Evolutionary conservation across 1,140 invertebrate species (phyloP).

Genomic region (Zaprionus gabonicus): DNA sequence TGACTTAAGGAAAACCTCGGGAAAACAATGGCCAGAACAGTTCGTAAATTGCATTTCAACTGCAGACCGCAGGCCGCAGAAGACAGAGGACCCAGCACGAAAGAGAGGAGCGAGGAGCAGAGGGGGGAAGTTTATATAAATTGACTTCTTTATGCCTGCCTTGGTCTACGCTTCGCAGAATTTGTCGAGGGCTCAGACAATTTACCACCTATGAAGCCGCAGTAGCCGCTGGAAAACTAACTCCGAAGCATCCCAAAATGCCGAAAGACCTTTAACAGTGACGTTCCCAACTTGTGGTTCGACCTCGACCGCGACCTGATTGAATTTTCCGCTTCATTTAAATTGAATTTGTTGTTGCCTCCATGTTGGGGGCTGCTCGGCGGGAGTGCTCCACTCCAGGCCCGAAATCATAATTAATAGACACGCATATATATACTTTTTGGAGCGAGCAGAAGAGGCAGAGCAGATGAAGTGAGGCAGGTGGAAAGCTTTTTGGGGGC

Average conservation of each 20-base stretch:
- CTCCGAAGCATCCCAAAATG: background rate
- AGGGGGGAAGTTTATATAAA: constrained; percentile 79
- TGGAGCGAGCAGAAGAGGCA: constrained; percentile 1
- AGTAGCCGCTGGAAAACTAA: constrained; percentile 58
- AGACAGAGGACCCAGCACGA: background rate
- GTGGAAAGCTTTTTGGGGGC: constrained; percentile 58
- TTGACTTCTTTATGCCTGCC: constrained; percentile 76
- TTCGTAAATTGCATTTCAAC: constrained; percentile 74
- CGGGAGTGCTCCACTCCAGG: constrained; percentile 21
- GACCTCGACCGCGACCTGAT: constrained; percentile 66
- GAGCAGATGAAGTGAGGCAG: constrained; percentile 14
- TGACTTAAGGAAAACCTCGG: constrained; percentile 39
- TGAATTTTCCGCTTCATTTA: constrained; percentile 83
- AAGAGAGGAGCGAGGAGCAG: background rate
- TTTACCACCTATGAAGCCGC: constrained; percentile 79
- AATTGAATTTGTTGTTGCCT: constrained; percentile 76
- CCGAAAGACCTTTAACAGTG: constrained; percentile 1
- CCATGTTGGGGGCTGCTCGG: background rate
- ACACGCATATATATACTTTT: constrained; percentile 64
- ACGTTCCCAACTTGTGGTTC: constrained; percentile 21
- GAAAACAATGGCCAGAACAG: constrained; percentile 55
- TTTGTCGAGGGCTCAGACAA: constrained; percentile 57
- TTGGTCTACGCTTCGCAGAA: constrained; percentile 77
- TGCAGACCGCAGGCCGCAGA: constrained; percentile 47
- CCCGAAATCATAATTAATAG: constrained; percentile 77